phyloP scores from a whole-genome alignment of 2,888 invertebrate species.

The Phlogophora meticulosa region DNA sequence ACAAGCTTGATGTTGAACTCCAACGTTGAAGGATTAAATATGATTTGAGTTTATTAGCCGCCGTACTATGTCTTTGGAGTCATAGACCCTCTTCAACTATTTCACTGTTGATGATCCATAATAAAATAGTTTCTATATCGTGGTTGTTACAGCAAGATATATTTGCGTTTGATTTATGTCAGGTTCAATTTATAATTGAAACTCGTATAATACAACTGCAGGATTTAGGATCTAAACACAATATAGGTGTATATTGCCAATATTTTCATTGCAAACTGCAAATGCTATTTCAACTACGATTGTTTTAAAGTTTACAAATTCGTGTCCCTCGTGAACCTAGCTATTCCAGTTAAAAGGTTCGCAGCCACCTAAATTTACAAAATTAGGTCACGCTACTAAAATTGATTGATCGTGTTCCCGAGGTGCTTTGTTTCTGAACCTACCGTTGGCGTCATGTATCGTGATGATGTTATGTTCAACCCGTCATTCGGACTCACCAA shows the following conservation, averaged over 20 bases:
- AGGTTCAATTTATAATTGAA: not conserved
- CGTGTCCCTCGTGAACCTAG: not conserved
- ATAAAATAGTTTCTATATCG: conserved; percentile 14
- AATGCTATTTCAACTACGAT: not conserved
- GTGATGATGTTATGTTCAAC: conserved; percentile 21
- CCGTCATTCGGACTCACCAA: conserved; percentile 50
- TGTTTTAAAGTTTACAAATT: not conserved
- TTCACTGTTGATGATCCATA: conserved; percentile 33
- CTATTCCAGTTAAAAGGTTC: not conserved
- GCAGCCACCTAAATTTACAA: conserved; percentile 11
- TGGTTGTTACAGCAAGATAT: conserved; percentile 7
- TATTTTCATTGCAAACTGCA: conserved; percentile 8
- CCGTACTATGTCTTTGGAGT: conserved; percentile 18
- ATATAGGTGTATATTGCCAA: not conserved
- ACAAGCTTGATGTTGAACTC: conserved; percentile 44
- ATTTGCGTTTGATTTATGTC: not conserved
- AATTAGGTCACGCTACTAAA: conserved; percentile 32
- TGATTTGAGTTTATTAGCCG: conserved; percentile 33
- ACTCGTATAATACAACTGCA: not conserved
- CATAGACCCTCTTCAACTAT: not conserved
- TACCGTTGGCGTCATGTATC: conserved; percentile 6
- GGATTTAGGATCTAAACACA: not conserved
- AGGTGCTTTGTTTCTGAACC: conserved; percentile 28
- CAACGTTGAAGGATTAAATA: conserved; percentile 24
- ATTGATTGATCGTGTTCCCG: conserved; percentile 15